Evolutionary conservation across 2,797 vertebrate species (phyloP).

Genomic region (Rhinoraja longicauda): DNA sequence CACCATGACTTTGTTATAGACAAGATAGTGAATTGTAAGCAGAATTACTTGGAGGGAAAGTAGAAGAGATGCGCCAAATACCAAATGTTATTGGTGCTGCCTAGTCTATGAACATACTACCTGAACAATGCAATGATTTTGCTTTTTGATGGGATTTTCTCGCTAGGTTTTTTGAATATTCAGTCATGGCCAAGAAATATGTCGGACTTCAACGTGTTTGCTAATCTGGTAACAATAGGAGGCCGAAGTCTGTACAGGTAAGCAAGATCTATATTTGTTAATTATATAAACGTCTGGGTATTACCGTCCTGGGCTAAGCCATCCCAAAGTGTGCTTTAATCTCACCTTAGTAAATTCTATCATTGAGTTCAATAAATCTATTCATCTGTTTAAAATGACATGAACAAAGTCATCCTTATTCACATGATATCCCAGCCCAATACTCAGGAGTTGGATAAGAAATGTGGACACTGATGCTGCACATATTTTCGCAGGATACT

Average conservation of each 20-base stretch:
- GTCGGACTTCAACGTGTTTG: constrained; percentile 91
- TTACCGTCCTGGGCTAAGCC: too few species aligned
- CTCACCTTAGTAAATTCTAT: not conserved
- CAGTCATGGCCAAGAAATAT: constrained; percentile 97
- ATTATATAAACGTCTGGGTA: not conserved
- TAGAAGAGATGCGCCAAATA: not conserved
- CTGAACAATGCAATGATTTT: not conserved
- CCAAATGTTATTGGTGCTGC: not conserved
- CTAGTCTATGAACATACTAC: not conserved
- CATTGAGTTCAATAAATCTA: not conserved
- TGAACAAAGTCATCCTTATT: not conserved
- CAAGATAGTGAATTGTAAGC: not conserved
- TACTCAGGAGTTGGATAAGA: not conserved
- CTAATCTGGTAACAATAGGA: constrained; percentile 86
- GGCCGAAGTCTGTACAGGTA: constrained; percentile 89
- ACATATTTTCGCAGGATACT: not conserved
- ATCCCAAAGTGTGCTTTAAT: not conserved
- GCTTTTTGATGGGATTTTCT: not conserved
- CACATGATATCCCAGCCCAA: not conserved
- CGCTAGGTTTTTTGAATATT: constrained; percentile 84
- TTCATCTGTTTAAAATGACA: not conserved
- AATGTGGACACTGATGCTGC: not conserved
- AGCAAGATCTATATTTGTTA: not conserved
- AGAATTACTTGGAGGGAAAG: not conserved
- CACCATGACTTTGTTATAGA: not conserved